These are phyloP conservation scores for Muscidifurax raptorellus DNA, from an alignment of 1,140 invertebrate species.

Conservation along the genomic window DNA sequence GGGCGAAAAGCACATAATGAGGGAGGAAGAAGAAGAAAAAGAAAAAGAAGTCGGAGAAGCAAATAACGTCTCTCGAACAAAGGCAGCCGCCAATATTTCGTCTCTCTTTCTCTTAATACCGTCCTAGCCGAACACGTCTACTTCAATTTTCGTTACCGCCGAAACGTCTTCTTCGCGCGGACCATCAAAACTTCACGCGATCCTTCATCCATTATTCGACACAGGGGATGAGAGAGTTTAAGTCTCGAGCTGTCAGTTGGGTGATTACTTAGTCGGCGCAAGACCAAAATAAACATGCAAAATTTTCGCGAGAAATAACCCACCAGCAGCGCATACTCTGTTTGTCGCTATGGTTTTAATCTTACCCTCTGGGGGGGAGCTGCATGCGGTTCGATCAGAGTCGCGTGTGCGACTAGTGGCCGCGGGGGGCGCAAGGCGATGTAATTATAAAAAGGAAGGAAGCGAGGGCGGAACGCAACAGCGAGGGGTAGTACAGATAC, in stretches of 20 bases:
- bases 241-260: slow-evolving; percentile 32
- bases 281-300: not conserved
- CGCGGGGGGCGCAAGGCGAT: slow-evolving; percentile 42
- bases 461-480: slow-evolving; percentile 18
- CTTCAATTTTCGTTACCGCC: slow-evolving; percentile 45
- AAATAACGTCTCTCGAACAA: not conserved
- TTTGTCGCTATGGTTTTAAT: slow-evolving; percentile 54
- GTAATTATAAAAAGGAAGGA: slow-evolving; percentile 55
- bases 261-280: slow-evolving; percentile 33
- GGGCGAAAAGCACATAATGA: slow-evolving; percentile 17
- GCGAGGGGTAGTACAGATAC: slow-evolving; percentile 17
- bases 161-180: too few species aligned
- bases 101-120: not conserved
- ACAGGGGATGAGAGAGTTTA: not conserved
- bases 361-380: slow-evolving; percentile 31
- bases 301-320: not conserved
- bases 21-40: not conserved
- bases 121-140: not conserved
- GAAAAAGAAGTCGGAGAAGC: not conserved
- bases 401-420: slow-evolving; percentile 44
- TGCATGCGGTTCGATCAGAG: slow-evolving; percentile 29
- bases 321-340: not conserved
- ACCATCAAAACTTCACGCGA: not conserved
- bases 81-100: slow-evolving; percentile 29
- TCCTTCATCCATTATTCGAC: slow-evolving; percentile 42